Conservation (phyloP, 2,797 vertebrate species). For the Eremophila alpestris region DNA sequence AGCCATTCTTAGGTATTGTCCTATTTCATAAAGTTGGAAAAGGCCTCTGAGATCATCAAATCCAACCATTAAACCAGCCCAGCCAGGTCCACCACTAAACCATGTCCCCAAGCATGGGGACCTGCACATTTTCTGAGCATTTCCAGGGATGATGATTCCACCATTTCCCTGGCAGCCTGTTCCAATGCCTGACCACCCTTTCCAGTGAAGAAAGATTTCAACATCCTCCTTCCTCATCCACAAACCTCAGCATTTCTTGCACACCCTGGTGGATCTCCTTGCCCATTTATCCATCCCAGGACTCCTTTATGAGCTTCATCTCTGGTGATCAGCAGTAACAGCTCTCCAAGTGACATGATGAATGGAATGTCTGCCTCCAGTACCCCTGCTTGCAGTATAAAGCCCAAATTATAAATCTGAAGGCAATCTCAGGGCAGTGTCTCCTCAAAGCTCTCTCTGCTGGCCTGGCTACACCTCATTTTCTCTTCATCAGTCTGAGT, state of each 20-base stretch:
- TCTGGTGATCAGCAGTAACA: not conserved
- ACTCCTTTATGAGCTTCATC: not conserved
- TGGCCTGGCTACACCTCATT: not conserved
- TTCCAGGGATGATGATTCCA: not conserved
- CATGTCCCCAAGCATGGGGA: not conserved
- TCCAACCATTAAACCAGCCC: not conserved
- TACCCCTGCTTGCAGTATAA: not conserved
- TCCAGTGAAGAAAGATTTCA: not conserved
- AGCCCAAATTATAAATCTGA: not conserved
- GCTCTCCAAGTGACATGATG: not conserved
- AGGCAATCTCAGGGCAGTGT: not conserved
- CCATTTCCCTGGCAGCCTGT: not conserved
- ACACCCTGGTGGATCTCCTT: not conserved
- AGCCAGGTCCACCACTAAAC: not conserved
- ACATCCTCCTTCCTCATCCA: not conserved
- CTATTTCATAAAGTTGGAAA: not conserved
- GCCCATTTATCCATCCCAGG: not conserved
- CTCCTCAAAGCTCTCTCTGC: not conserved
- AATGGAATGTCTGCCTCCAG: not conserved
- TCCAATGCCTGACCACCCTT: not conserved
- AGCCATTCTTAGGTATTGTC: not conserved
- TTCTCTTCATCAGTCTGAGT: not conserved
- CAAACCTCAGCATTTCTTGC: not conserved
- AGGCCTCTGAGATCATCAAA: not conserved
- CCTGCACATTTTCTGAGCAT: not conserved